Evolutionary conservation across 2,113 vertebrate species (phyloP).

Genomic region (Lepus timidus): DNA sequence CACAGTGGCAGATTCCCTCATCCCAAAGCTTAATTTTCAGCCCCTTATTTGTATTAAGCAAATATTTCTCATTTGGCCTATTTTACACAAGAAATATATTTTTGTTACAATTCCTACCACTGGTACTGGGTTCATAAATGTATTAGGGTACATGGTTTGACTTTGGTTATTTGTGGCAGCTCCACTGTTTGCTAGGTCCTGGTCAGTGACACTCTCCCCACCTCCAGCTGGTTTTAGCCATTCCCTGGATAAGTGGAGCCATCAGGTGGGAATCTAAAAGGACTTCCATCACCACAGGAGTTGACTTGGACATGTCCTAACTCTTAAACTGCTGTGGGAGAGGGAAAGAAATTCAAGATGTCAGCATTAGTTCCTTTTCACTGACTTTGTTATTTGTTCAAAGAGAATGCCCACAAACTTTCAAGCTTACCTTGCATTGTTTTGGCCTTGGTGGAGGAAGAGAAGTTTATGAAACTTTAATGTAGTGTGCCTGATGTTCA

Average conservation of each 20-base stretch:
- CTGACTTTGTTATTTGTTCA: background rate
- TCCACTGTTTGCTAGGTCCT: background rate
- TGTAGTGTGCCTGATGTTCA: background rate
- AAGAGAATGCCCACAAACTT: background rate
- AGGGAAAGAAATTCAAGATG: background rate
- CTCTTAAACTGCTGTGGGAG: background rate
- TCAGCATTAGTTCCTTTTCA: background rate
- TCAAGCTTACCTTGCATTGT: background rate
- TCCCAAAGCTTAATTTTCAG: conserved; percentile 42
- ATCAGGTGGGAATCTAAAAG: background rate
- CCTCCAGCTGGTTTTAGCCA: background rate
- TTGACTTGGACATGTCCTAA: background rate
- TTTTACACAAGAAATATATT: conserved; percentile 48
- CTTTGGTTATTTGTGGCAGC: background rate
- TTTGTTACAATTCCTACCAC: background rate
- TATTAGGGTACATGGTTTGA: background rate
- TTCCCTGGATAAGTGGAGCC: background rate
- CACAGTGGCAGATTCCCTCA: background rate
- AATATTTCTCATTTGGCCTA: background rate
- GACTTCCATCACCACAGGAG: background rate
- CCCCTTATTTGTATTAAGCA: conserved; percentile 18
- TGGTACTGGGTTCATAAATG: background rate
- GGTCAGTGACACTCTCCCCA: background rate
- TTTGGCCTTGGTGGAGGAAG: background rate
- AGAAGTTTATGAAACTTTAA: conserved; percentile 6